phyloP scores from a whole-genome alignment of 2,113 vertebrate species.

The Pedionomus torquatus region DNA sequence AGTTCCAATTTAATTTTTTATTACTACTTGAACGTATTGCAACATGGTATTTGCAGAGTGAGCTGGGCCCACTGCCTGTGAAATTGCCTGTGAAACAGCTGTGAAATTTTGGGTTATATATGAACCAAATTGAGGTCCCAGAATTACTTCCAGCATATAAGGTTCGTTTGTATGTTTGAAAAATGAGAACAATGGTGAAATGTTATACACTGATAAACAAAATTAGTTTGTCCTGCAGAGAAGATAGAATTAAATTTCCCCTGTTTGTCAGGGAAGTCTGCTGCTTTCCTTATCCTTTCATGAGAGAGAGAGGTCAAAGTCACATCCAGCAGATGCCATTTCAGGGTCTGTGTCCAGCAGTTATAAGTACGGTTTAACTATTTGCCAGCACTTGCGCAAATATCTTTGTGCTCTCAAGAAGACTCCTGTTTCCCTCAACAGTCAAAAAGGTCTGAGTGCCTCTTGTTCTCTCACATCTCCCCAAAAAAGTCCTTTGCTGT shows the following conservation, averaged over 20 bases:
- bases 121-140: neutral
- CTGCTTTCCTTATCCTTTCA: neutral
- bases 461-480: neutral
- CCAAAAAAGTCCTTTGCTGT: neutral
- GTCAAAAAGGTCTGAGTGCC: neutral
- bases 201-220: neutral
- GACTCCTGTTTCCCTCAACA: neutral
- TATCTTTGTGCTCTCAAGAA: neutral
- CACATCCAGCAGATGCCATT: slow-evolving; percentile 8
- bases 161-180: neutral
- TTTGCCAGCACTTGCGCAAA: slow-evolving; percentile 6
- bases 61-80: neutral
- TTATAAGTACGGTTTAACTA: neutral
- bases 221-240: neutral
- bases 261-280: neutral
- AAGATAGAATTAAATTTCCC: neutral
- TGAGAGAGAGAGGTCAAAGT: slow-evolving; percentile 32
- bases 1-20: neutral
- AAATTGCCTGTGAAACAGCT: neutral
- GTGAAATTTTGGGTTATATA: neutral
- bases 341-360: neutral
- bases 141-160: neutral
- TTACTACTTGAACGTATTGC: neutral
- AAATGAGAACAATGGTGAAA: neutral
- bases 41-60: neutral